Base-by-base conservation (phyloP, 2,888 invertebrate species). In the Dendrolimus houi region DNA sequence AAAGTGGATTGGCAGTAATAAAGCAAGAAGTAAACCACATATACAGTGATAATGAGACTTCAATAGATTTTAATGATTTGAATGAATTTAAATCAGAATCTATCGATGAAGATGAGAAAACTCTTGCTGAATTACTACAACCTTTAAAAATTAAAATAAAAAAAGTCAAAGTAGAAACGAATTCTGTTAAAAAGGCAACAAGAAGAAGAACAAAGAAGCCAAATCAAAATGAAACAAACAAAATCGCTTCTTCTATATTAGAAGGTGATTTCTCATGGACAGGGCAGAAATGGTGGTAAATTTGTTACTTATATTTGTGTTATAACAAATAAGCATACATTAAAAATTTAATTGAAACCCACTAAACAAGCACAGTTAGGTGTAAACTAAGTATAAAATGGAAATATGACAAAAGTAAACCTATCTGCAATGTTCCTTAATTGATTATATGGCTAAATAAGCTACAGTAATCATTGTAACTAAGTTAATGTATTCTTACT, bases 271-370 rank as follows among this genome's bases (percentile, higher is more conserved):
- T 82, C 70, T 57, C 69, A 52, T 91, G 88, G 88, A 81, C 67
- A 68, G 88, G 84, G 55, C 79, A 82, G 66, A 73, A 74, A 72
- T 89, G 88, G 89, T 84, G 88, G 90, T 91, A 86, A 80, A 69
- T 69, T 66, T 62, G 58, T 41, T 55, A 57, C 54, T 54, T 55
- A 58, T 57, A 56, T 55, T 58, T 52, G 58, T 57, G 54, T 55
- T 41, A 9, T 40, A 52, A 42, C 8, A 42, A 58, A 64, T 62
- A 29, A 0, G 6, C 29, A 29, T 29, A 29, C 29, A 6, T 29
- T 6, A 29, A 2, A 29, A 29, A 29, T 29, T 29, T 3, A 29
- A 29, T 29, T 29, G 0, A 3, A 29, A 29, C 6, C 6, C 29
- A 29, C 29, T 29, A 6, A 29, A 29, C 29, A 29, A 29, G 29